Conservation (phyloP, 2,888 invertebrate species). For the Glomeris marginata region DNA sequence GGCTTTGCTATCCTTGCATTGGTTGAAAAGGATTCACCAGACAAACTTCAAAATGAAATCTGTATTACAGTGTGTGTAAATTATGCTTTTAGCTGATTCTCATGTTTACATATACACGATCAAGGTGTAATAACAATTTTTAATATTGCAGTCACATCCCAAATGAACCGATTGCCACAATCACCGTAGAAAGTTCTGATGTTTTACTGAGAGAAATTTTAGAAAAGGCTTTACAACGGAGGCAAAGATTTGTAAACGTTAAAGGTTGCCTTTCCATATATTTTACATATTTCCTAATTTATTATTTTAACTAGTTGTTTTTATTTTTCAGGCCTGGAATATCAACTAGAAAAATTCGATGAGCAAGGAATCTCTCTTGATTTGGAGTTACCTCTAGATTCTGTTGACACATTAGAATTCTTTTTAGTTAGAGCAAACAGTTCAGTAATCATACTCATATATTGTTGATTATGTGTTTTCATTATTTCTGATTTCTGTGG, state of each 20-base stretch:
- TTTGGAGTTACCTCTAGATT: constrained; percentile 25
- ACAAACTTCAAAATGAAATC: background rate
- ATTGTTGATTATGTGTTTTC: background rate
- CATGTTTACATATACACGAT: too few relatives aligned
- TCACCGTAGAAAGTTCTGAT: constrained; percentile 24
- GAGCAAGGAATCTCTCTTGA: constrained; percentile 28
- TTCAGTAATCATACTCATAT: constrained; percentile 1
- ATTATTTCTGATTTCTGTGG: background rate
- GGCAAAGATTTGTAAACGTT: constrained; percentile 3
- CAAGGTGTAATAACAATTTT: too few relatives aligned
- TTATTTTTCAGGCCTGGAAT: constrained; percentile 23
- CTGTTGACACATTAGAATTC: constrained; percentile 29
- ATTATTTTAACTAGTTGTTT: too few relatives aligned
- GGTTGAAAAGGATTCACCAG: constrained; percentile 44
- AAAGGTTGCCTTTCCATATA: background rate
- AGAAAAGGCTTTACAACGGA: constrained; percentile 17
- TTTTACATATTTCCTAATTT: background rate
- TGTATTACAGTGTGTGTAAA: too few relatives aligned
- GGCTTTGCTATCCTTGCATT: constrained; percentile 78
- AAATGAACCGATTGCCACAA: constrained; percentile 27
- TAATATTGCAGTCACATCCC: constrained; percentile 25
- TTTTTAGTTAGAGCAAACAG: constrained; percentile 25
- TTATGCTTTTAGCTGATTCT: too few relatives aligned
- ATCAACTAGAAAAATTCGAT: constrained; percentile 29
- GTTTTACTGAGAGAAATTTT: constrained; percentile 17